Conservation (phyloP, 2,888 invertebrate genomes). For the Scaptomyza flava region DNA sequence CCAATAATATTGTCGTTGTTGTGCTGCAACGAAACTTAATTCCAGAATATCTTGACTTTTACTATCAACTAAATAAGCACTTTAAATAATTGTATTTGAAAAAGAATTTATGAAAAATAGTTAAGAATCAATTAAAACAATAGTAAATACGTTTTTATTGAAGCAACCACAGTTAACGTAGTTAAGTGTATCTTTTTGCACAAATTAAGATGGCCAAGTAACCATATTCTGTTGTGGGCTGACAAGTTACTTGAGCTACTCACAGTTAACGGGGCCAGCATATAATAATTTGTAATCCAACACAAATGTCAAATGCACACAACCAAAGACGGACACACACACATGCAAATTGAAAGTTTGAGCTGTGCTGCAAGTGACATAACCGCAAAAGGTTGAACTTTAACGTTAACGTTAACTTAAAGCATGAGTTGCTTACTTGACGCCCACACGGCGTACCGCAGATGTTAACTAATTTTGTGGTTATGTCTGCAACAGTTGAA, state of each 20-base stretch:
- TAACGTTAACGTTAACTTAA: conserved; percentile 57
- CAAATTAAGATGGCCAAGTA: background rate
- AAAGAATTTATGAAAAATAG: too few species aligned
- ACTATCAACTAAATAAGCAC: background rate
- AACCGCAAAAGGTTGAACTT: conserved; percentile 70
- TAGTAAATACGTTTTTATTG: too few species aligned
- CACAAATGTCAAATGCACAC: conserved; percentile 30
- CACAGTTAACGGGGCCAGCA: conserved; percentile 31
- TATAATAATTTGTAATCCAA: background rate
- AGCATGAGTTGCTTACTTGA: conserved; percentile 73
- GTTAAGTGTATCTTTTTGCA: background rate
- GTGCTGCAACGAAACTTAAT: background rate
- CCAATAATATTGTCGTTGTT: conserved; percentile 34
- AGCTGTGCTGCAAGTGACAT: conserved; percentile 67
- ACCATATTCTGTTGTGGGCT: background rate
- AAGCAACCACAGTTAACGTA: too few species aligned
- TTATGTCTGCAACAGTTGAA: conserved; percentile 68
- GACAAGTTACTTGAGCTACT: conserved; percentile 26
- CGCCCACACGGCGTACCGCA: conserved; percentile 64
- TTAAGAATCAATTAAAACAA: too few species aligned
- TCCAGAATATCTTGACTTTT: conserved; percentile 2
- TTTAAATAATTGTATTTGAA: background rate
- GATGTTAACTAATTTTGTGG: conserved; percentile 78
- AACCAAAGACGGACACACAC: conserved; percentile 7
- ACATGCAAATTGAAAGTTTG: background rate